These are phyloP conservation scores for Eutrigla gurnardus DNA, from an alignment of 2,797 vertebrate species.

Conservation along the genomic window DNA sequence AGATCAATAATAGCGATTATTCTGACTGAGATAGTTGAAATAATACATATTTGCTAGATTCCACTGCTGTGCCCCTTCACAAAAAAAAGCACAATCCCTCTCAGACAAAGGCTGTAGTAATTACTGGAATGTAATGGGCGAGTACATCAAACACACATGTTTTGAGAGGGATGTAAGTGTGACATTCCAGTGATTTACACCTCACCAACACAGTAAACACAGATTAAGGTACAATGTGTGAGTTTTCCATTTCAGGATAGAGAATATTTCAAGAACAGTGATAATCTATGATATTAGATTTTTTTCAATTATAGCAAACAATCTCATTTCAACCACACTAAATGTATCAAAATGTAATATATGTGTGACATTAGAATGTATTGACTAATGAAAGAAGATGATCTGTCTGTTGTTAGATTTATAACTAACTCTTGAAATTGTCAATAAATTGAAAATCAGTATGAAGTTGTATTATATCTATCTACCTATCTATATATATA, in stretches of 20 bases:
- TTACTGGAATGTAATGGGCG: slow-evolving; percentile 14
- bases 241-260: background rate
- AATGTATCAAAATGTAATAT: background rate
- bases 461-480: too few relatives aligned
- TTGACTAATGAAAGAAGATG: background rate
- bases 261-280: too few relatives aligned
- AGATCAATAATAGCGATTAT: background rate
- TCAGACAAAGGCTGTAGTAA: slow-evolving; percentile 6
- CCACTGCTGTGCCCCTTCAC: background rate
- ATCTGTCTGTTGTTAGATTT: background rate
- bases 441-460: background rate
- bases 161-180: background rate
- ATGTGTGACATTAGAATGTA: background rate
- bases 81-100: background rate
- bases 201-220: slow-evolving; percentile 3
- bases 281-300: too few relatives aligned
- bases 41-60: background rate
- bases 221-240: background rate
- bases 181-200: slow-evolving; percentile 34
- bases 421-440: background rate
- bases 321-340: background rate
- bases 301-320: background rate
- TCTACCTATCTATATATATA: too few relatives aligned
- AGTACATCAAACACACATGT: background rate
- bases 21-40: background rate